Evolutionary conservation across 2,797 vertebrate species (phyloP).

Genomic region (Acanthopagrus latus): DNA sequence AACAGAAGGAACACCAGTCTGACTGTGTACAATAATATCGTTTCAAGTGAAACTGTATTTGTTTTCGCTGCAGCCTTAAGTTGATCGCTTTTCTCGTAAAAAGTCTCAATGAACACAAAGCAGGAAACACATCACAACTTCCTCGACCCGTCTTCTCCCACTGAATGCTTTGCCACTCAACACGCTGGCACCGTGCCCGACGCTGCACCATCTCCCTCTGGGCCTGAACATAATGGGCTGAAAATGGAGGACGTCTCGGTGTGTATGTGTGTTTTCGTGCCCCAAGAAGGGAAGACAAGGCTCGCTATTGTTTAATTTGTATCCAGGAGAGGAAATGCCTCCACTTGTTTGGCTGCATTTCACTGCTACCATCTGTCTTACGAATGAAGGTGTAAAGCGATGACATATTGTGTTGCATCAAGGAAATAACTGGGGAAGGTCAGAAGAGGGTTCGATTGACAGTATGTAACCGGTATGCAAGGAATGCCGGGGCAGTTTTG

Average conservation of each 20-base stretch:
- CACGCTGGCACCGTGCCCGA: conserved; percentile 56
- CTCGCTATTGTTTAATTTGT: conserved; percentile 68
- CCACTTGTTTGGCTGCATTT: conserved; percentile 69
- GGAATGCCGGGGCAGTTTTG: conserved; percentile 26
- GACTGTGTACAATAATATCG: fast-evolving
- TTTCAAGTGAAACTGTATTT: conserved; percentile 4
- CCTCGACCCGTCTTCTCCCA: conserved; percentile 53
- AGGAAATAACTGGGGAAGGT: conserved; percentile 36
- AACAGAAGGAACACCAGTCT: not conserved
- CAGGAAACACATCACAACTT: conserved; percentile 51
- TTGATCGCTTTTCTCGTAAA: conserved; percentile 5
- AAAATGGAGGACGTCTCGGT: conserved; percentile 44
- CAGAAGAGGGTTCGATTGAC: not conserved
- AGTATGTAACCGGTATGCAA: conserved; percentile 27
- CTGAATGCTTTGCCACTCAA: conserved; percentile 58
- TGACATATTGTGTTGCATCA: conserved; percentile 26
- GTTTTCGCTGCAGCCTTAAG: conserved; percentile 15
- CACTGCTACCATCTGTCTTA: conserved; percentile 41
- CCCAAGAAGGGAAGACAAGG: conserved; percentile 51
- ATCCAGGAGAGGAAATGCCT: conserved; percentile 72
- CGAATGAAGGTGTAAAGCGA: conserved; percentile 50
- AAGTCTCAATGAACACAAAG: conserved; percentile 37
- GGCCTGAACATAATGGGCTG: conserved; percentile 54
- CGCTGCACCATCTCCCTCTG: conserved; percentile 48
- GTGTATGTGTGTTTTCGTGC: conserved; percentile 18